These are phyloP conservation scores for Napeogenes sylphis DNA, from an alignment of 2,888 invertebrate genomes.

Conservation along the genomic window DNA sequence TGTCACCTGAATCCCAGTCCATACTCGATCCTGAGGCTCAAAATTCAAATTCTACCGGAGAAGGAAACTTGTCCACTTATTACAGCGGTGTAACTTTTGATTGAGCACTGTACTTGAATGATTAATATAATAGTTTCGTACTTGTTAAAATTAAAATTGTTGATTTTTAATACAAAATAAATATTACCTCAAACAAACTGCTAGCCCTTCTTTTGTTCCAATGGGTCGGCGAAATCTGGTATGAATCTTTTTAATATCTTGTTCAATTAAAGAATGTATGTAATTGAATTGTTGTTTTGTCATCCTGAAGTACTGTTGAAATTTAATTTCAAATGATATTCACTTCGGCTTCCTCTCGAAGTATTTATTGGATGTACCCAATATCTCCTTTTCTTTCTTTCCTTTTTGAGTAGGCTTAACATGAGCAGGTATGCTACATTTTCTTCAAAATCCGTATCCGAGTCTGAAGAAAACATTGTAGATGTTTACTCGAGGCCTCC, in stretches of 20 bases:
- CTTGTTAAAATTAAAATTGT: too few species aligned
- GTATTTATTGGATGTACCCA: too few species aligned
- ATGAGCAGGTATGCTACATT: too few species aligned
- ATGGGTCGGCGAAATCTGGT: slow-evolving; percentile 33
- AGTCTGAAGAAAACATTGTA: too few species aligned
- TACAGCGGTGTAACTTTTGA: slow-evolving; percentile 3
- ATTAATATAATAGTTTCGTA: too few species aligned
- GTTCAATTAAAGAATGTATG: slow-evolving; percentile 26
- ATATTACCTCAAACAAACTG: slow-evolving; percentile 29
- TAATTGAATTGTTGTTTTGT: slow-evolving; percentile 23
- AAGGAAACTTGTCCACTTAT: slow-evolving; percentile 3
- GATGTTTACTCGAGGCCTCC: too few species aligned
- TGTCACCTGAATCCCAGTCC: not conserved
- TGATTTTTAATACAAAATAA: slow-evolving; percentile 11
- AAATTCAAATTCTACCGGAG: not conserved
- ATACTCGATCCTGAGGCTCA: not conserved
- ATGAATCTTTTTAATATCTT: slow-evolving; percentile 27
- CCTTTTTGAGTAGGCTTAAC: too few species aligned
- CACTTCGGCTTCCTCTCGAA: too few species aligned
- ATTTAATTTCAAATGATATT: too few species aligned
- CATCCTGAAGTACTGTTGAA: too few species aligned
- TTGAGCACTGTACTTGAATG: too few species aligned
- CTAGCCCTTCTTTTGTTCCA: slow-evolving; percentile 22
- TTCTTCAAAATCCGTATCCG: too few species aligned
- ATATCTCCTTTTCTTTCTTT: slow-evolving; percentile 29